Percentiles rank a stretch among this genome's conserved stretches.
phyloP scores from a whole-genome alignment of 2,113 vertebrate species.

The Corvus moneduloides region DNA sequence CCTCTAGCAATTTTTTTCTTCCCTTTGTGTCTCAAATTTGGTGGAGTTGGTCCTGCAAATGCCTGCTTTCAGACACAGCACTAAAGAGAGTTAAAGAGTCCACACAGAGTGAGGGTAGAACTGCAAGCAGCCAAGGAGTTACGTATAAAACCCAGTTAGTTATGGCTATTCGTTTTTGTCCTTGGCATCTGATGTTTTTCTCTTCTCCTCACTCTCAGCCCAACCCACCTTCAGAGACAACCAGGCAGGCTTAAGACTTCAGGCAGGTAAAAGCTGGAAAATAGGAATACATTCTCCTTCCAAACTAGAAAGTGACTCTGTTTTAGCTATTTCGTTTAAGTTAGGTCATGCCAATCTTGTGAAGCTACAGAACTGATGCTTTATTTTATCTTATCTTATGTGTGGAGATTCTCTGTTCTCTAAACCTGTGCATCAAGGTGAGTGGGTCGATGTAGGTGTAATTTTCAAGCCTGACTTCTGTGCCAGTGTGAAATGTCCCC shows the following conservation, averaged over 20 bases:
- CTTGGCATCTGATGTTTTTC: background rate
- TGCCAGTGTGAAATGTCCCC: background rate
- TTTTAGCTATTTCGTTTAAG: background rate
- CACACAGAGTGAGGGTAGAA: background rate
- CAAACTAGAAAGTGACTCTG: background rate
- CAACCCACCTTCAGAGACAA: background rate
- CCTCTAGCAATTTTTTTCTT: background rate
- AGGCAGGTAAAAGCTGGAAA: background rate
- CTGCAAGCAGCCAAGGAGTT: background rate
- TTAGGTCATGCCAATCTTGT: background rate
- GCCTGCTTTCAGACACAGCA: background rate
- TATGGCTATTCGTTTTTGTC: background rate
- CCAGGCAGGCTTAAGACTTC: background rate
- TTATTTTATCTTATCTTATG: background rate
- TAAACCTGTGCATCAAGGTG: background rate
- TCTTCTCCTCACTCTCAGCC: background rate
- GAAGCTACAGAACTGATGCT: background rate
- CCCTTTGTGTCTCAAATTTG: background rate
- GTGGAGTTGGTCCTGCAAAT: background rate
- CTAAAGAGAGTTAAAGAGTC: background rate
- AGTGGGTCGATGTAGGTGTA: background rate
- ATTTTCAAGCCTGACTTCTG: background rate
- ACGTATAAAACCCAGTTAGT: background rate
- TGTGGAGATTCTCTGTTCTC: background rate
- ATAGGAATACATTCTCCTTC: background rate